These are phyloP conservation scores for Disparrhopalites patrizii DNA, from an alignment of 2,888 invertebrate species.

Conservation along the genomic window DNA sequence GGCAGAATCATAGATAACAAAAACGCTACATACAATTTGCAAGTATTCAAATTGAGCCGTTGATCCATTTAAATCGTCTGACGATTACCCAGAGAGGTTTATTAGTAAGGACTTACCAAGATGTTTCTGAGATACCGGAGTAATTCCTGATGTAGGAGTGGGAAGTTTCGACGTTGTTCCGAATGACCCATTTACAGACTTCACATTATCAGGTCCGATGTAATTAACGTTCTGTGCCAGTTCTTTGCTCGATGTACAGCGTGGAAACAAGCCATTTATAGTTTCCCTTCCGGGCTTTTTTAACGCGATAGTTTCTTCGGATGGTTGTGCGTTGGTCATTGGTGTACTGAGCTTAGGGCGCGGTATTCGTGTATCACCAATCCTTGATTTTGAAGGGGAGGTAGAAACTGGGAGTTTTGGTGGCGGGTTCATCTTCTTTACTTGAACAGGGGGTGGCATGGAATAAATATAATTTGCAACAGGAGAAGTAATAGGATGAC, in stretches of 20 bases:
- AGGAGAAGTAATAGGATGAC: constrained; percentile 28
- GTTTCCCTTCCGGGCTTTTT: constrained; percentile 3
- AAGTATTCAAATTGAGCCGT: too few relatives aligned
- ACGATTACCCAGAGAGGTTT: too few relatives aligned
- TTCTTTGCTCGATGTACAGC: background rate
- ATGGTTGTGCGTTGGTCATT: background rate
- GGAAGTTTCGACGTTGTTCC: background rate
- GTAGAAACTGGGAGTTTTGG: background rate
- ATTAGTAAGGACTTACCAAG: too few relatives aligned
- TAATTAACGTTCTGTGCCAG: constrained; percentile 11
- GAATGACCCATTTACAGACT: constrained; percentile 1
- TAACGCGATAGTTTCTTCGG: background rate
- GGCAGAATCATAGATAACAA: background rate
- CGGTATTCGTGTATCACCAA: background rate
- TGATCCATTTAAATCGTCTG: too few relatives aligned
- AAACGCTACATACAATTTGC: background rate
- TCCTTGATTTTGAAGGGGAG: background rate
- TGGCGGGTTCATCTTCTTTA: background rate
- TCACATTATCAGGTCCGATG: constrained; percentile 17
- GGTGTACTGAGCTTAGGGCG: background rate
- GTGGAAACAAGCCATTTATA: background rate
- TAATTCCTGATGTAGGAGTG: background rate
- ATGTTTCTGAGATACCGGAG: constrained; percentile 17
- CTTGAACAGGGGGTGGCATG: constrained; percentile 29
- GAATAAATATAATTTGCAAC: constrained; percentile 41